These are phyloP conservation scores for Oscheius myriophilus DNA, from an alignment of 2,888 invertebrate species.

Conservation along the genomic window DNA sequence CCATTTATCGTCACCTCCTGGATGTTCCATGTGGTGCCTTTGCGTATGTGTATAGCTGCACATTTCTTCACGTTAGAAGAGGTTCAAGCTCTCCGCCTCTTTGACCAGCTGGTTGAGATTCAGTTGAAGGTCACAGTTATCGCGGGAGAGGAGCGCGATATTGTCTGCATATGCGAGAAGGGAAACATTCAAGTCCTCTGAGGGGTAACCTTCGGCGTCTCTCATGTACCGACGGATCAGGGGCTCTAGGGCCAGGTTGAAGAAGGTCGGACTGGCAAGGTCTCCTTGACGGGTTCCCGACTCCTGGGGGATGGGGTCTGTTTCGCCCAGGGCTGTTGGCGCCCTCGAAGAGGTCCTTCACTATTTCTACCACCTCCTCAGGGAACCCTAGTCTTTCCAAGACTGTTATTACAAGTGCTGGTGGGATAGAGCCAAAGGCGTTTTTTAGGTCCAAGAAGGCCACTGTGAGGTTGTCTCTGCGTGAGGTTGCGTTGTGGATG, in stretches of 20 bases:
- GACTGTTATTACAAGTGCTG: conserved; percentile 7
- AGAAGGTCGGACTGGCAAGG: conserved; percentile 68
- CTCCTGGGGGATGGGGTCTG: conserved; percentile 33
- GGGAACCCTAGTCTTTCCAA: background rate
- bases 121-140: background rate
- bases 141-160: background rate
- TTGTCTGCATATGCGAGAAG: background rate
- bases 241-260: conserved; percentile 69
- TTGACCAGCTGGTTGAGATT: background rate
- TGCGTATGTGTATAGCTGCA: background rate
- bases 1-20: background rate
- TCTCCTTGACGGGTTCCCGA: conserved; percentile 70
- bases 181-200: background rate
- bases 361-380: background rate
- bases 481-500: no score
- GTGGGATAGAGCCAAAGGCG: conserved; percentile 33
- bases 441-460: conserved; percentile 33
- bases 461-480: conserved; percentile 9
- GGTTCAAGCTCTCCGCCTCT: background rate
- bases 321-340: conserved; percentile 27
- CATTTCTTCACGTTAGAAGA: background rate
- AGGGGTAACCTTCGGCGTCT: background rate
- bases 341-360: background rate
- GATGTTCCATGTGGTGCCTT: background rate
- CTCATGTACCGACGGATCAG: conserved; percentile 32